phyloP scores from a whole-genome alignment of 2,113 vertebrate genomes.

The Sardina pilchardus region DNA sequence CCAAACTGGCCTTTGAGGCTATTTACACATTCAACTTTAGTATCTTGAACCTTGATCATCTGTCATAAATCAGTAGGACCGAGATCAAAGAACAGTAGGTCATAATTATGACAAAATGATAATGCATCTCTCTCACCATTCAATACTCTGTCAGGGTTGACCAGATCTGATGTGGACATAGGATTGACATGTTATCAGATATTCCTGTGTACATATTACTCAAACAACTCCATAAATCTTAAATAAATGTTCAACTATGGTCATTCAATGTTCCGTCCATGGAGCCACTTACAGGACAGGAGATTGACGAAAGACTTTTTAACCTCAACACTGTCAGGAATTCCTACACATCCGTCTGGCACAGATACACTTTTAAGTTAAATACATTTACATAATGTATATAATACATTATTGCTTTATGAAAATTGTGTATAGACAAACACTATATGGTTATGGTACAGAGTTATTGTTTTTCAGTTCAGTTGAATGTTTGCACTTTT shows the following conservation, averaged over 20 bases:
- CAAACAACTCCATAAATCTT: neutral
- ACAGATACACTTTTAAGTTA: neutral
- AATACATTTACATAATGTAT: constrained; percentile 7
- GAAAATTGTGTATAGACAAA: neutral
- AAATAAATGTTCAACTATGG: neutral
- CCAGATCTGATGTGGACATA: neutral
- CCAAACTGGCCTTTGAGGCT: neutral
- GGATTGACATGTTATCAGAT: neutral
- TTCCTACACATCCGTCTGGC: neutral
- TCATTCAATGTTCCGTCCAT: neutral
- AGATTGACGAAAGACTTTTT: neutral
- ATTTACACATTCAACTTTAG: neutral
- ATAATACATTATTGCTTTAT: neutral
- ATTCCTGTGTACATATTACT: neutral
- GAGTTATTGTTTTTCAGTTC: neutral
- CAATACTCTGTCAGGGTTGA: neutral
- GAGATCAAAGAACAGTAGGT: neutral
- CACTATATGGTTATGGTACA: neutral
- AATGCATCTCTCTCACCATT: neutral
- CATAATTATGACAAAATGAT: neutral
- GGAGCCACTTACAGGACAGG: neutral
- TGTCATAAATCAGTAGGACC: neutral
- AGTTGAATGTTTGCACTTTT: neutral
- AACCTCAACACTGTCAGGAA: neutral
- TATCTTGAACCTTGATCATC: neutral